Percentiles rank a stretch among this genome's conserved stretches.
These are phyloP conservation scores for Aspidiotus destructor DNA, from an alignment of 2,888 invertebrate genomes.

Conservation along the genomic window DNA sequence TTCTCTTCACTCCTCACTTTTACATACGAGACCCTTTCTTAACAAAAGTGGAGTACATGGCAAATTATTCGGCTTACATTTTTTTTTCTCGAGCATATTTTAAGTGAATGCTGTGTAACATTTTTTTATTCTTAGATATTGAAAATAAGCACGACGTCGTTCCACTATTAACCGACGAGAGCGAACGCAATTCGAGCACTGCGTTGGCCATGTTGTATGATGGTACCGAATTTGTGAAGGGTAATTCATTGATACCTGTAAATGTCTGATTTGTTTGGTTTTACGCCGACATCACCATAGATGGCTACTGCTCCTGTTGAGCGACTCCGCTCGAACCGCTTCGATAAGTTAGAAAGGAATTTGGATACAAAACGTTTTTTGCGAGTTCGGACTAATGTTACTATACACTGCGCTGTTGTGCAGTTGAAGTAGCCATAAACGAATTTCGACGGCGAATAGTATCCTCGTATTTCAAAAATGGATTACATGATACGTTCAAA, in stretches of 20 bases:
- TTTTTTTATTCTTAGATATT: constrained; percentile 22
- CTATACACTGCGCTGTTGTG: too few species aligned
- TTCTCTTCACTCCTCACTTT: too few species aligned
- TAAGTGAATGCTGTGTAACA: neutral
- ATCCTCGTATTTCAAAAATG: too few species aligned
- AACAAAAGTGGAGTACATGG: too few species aligned
- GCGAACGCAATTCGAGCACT: constrained; percentile 45
- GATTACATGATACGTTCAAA: too few species aligned
- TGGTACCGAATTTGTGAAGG: constrained; percentile 49
- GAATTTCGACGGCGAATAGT: too few species aligned
- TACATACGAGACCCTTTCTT: too few species aligned
- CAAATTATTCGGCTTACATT: neutral
- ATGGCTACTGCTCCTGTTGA: neutral
- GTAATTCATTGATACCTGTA: constrained; percentile 41
- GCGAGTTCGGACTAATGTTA: too few species aligned
- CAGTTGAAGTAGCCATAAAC: too few species aligned
- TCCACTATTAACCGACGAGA: constrained; percentile 33
- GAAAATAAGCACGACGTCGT: constrained; percentile 26
- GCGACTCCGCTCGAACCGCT: neutral
- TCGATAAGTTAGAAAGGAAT: too few species aligned
- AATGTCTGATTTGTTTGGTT: neutral
- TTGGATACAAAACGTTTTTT: too few species aligned
- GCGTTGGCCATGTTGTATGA: constrained; percentile 61
- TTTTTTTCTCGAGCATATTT: neutral
- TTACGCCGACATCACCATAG: neutral